A percentile compares a stretch with the other conserved stretches of the same genome.
Evolutionary conservation across 1,140 invertebrate genomes (phyloP).

Genomic region (Drosophila sp.): DNA sequence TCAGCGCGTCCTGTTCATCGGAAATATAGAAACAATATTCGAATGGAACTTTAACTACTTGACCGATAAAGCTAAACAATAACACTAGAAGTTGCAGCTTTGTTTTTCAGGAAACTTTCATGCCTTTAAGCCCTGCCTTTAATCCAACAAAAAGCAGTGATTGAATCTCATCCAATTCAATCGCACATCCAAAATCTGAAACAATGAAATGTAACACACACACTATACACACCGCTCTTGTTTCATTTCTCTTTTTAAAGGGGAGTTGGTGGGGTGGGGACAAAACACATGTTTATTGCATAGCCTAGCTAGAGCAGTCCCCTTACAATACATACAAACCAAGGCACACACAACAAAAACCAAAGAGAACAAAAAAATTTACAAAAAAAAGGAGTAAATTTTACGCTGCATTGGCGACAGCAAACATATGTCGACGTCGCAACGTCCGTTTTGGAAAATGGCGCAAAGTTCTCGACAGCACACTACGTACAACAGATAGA

Average conservation of each 20-base stretch:
- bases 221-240: background rate
- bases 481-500: background rate
- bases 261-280: background rate
- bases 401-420: slow-evolving; percentile 60
- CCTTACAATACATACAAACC: background rate
- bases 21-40: too few relatives aligned
- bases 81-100: too few relatives aligned
- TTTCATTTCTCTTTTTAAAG: background rate
- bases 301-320: background rate
- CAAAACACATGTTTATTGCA: slow-evolving; percentile 6
- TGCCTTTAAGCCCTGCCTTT: background rate
- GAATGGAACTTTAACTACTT: too few relatives aligned
- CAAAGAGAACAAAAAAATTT: slow-evolving; percentile 4
- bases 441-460: slow-evolving; percentile 29
- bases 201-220: background rate
- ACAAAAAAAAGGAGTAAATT: slow-evolving; percentile 42
- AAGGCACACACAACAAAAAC: slow-evolving; percentile 11
- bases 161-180: background rate
- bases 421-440: slow-evolving; percentile 52
- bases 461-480: slow-evolving; percentile 8
- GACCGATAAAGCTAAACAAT: too few relatives aligned
- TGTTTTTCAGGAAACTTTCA: too few relatives aligned
- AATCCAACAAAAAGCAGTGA: background rate
- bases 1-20: too few relatives aligned
- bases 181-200: background rate